These are phyloP conservation scores for Sprattus sprattus DNA, from an alignment of 2,113 vertebrate genomes.

Conservation along the genomic window DNA sequence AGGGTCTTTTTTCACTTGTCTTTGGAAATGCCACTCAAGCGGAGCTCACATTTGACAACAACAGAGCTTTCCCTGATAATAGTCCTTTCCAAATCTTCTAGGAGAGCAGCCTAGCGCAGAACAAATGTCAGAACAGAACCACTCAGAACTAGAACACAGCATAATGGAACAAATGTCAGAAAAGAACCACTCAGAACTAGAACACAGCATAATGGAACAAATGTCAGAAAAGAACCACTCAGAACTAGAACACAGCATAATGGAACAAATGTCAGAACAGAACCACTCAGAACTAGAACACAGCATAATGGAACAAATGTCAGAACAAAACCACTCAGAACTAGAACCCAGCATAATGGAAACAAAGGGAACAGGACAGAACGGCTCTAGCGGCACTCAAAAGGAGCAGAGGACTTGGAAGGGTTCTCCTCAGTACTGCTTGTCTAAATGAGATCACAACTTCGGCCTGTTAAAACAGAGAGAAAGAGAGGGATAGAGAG, in stretches of 20 bases:
- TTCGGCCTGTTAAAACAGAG: not conserved
- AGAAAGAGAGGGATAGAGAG: not conserved
- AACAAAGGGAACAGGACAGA: not conserved
- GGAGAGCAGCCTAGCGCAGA: not conserved
- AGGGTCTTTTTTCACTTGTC: not conserved
- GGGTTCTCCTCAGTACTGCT: not conserved
- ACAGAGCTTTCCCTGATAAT: not conserved
- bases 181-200: too few species aligned
- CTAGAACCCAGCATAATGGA: not conserved
- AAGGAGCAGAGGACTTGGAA: not conserved
- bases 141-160: too few species aligned
- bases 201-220: too few species aligned
- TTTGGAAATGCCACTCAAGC: not conserved
- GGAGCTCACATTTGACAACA: not conserved
- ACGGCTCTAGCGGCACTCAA: not conserved
- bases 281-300: not conserved
- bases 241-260: too few species aligned
- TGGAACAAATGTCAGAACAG: not conserved
- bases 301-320: too few species aligned
- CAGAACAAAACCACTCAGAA: too few species aligned
- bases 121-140: not conserved
- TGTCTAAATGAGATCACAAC: conserved; percentile 13
- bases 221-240: too few species aligned
- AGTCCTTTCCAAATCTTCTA: too few species aligned
- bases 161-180: too few species aligned